Percentiles rank a stretch among this genome's conserved stretches.
Evolutionary conservation across 2,113 vertebrate genomes (phyloP).

Genomic region (Hiodon tergisus): DNA sequence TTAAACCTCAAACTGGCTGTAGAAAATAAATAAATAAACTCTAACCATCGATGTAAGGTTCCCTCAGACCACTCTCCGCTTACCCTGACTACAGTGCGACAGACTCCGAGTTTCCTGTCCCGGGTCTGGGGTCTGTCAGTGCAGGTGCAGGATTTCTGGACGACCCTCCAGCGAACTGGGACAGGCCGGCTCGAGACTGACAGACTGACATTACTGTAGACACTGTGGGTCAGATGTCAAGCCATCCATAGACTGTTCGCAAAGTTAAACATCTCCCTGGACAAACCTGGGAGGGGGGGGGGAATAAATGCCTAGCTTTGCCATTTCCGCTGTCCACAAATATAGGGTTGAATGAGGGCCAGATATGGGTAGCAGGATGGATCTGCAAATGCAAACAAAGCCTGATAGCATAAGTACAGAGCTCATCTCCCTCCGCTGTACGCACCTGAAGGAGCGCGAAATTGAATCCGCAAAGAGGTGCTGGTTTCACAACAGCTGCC

Average conservation of each 20-base stretch:
- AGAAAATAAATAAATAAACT: too few species aligned
- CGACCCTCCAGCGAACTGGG: not conserved
- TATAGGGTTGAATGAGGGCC: not conserved
- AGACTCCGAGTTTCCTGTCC: too few species aligned
- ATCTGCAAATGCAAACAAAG: not conserved
- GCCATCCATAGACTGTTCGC: not conserved
- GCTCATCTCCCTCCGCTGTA: not conserved
- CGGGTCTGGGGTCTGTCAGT: too few species aligned
- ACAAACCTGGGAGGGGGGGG: not conserved
- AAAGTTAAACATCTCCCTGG: slow-evolving; percentile 6
- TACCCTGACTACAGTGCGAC: too few species aligned
- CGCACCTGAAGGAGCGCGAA: not conserved
- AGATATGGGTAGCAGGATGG: not conserved
- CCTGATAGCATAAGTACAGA: not conserved
- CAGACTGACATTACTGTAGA: not conserved
- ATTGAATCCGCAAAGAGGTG: not conserved
- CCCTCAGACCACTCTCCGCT: too few species aligned
- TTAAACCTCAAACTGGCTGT: too few species aligned
- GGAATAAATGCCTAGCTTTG: not conserved
- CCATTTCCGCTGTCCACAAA: not conserved
- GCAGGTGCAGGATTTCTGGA: not conserved
- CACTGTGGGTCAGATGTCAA: not conserved
- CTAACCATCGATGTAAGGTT: too few species aligned
- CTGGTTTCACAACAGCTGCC: not conserved
- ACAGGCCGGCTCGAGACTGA: not conserved